Evolutionary conservation across 2,797 vertebrate genomes (phyloP).

Genomic region (Ctenochaetus hawaiiensis): DNA sequence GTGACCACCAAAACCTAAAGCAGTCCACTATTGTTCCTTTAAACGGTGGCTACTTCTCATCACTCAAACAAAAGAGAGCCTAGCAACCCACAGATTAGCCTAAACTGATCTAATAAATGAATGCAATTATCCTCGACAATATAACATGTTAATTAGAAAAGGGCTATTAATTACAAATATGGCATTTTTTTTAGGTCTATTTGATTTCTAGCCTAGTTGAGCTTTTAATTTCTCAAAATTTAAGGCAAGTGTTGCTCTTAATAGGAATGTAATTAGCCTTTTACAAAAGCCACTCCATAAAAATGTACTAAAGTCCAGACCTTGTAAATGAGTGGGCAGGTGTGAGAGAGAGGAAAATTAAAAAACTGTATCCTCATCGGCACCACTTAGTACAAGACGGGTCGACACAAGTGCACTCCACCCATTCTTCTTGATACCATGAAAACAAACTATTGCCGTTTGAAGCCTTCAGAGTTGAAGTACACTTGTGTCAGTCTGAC

Average conservation of each 20-base stretch:
- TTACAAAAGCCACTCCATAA: slow-evolving; percentile 51
- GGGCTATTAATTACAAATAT: slow-evolving; percentile 10
- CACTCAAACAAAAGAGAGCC: slow-evolving; percentile 30
- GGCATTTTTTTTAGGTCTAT: background rate
- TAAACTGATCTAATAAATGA: slow-evolving; percentile 31
- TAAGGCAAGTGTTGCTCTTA: slow-evolving; percentile 51
- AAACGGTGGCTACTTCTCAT: slow-evolving; percentile 4
- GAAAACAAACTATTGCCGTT: background rate
- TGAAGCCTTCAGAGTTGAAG: background rate
- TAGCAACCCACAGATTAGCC: slow-evolving; percentile 17
- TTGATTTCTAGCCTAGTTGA: slow-evolving; percentile 22
- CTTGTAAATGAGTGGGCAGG: slow-evolving; percentile 56
- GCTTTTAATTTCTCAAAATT: slow-evolving; percentile 50
- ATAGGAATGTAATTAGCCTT: slow-evolving; percentile 46
- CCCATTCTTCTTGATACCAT: background rate
- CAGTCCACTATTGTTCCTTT: background rate
- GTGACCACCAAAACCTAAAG: slow-evolving; percentile 8
- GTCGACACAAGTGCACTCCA: background rate
- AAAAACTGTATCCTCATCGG: slow-evolving; percentile 26
- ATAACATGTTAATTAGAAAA: slow-evolving; percentile 41
- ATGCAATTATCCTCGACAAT: slow-evolving; percentile 26
- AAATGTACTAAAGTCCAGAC: slow-evolving; percentile 53
- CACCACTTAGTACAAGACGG: slow-evolving; percentile 11
- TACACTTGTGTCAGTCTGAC: background rate
- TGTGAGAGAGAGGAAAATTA: slow-evolving; percentile 38